These are phyloP conservation scores for Lampropteryx suffumata DNA, from an alignment of 2,888 invertebrate genomes.

Conservation along the genomic window DNA sequence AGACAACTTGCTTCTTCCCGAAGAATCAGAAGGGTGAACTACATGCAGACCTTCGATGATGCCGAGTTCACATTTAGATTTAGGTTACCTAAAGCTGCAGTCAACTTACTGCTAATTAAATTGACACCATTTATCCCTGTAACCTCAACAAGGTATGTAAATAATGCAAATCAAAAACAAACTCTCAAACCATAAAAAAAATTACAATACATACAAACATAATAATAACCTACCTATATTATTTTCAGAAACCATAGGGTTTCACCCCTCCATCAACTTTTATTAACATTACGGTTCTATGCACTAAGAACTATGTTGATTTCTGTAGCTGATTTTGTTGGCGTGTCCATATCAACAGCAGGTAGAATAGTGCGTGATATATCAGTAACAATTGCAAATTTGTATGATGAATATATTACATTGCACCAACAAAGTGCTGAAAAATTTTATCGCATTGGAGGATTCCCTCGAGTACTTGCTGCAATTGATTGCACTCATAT, in stretches of 20 bases:
- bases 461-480: conserved; percentile 36
- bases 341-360: conserved; percentile 37
- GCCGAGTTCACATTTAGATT: background rate
- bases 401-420: conserved; percentile 30
- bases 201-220: too few species aligned
- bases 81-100: too few species aligned
- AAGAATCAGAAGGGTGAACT: too few species aligned
- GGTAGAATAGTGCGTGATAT: conserved; percentile 33
- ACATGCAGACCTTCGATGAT: background rate
- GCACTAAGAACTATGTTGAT: conserved; percentile 37
- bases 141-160: too few species aligned
- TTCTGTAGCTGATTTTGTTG: conserved; percentile 36
- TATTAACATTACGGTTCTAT: conserved; percentile 37
- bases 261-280: conserved; percentile 33
- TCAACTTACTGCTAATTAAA: too few species aligned
- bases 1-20: too few species aligned
- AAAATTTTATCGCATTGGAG: conserved; percentile 29
- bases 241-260: conserved; percentile 30
- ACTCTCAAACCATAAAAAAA: too few species aligned
- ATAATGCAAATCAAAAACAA: background rate
- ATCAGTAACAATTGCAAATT: conserved; percentile 29
- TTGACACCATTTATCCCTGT: too few species aligned
- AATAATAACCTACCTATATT: too few species aligned
- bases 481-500: conserved; percentile 32
- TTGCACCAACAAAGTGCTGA: conserved; percentile 21